Evolutionary conservation across 2,113 vertebrate species (phyloP).

Genomic region (Anas platyrhynchos): DNA sequence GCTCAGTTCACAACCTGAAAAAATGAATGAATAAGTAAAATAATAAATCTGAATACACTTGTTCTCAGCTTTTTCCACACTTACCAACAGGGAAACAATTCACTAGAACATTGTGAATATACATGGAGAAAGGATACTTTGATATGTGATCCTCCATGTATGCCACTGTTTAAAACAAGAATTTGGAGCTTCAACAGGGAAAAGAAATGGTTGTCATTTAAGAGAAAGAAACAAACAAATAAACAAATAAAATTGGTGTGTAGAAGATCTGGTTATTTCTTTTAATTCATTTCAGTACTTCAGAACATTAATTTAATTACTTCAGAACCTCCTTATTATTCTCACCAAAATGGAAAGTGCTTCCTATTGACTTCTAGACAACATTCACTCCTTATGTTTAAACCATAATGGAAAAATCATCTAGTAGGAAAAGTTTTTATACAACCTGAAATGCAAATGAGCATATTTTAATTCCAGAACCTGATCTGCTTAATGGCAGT

Average conservation of each 20-base stretch:
- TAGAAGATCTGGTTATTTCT: background rate
- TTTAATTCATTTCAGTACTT: background rate
- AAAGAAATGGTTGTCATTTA: background rate
- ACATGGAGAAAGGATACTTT: background rate
- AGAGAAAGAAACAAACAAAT: background rate
- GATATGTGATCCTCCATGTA: background rate
- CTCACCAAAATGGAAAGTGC: background rate
- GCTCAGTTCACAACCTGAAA: background rate
- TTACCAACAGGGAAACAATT: background rate
- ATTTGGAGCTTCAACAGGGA: background rate
- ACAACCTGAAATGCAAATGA: background rate
- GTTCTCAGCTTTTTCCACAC: background rate
- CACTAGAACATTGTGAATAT: background rate
- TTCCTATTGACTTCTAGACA: background rate
- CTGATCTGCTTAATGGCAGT: background rate
- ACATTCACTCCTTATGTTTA: background rate
- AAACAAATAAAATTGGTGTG: background rate
- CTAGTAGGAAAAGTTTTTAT: background rate
- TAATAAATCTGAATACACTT: background rate
- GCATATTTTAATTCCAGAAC: background rate
- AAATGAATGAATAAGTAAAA: background rate
- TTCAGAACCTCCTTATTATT: background rate
- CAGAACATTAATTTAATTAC: background rate
- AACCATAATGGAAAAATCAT: background rate
- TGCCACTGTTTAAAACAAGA: background rate